These are phyloP conservation scores for Nemurella pictetii DNA, from an alignment of 2,888 invertebrate genomes.

Conservation along the genomic window DNA sequence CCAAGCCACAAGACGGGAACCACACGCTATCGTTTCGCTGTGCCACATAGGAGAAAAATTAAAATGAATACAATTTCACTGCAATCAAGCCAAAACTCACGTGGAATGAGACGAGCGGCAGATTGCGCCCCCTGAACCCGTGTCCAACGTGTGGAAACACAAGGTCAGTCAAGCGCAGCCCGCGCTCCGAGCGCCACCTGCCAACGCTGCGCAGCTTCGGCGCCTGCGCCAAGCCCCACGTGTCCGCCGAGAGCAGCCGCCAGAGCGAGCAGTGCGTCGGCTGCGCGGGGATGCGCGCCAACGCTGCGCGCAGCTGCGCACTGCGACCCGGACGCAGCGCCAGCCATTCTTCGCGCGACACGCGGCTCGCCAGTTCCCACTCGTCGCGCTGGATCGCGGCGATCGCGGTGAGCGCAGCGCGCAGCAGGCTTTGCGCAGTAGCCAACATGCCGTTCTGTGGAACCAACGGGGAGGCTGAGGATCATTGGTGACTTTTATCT, in stretches of 20 bases:
- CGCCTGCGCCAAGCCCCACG: constrained; percentile 55
- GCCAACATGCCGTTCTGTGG: constrained; percentile 68
- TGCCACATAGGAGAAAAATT: background rate
- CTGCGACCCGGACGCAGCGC: constrained; percentile 70
- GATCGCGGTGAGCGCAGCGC: constrained; percentile 68
- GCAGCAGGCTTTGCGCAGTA: constrained; percentile 68
- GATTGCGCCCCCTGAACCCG: constrained; percentile 72
- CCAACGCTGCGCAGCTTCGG: constrained; percentile 62
- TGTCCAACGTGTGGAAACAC: constrained; percentile 79
- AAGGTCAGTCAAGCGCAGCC: constrained; percentile 66
- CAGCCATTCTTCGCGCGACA: constrained; percentile 86
- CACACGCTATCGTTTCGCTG: background rate
- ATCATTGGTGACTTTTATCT: too few relatives aligned
- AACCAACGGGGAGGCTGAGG: background rate
- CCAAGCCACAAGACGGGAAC: too few relatives aligned
- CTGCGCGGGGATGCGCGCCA: constrained; percentile 63
- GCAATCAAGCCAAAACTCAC: constrained; percentile 59
- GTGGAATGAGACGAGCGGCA: constrained; percentile 77
- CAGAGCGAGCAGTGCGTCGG: constrained; percentile 63
- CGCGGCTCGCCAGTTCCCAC: constrained; percentile 69
- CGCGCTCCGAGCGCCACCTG: constrained; percentile 73
- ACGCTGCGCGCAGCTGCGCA: constrained; percentile 65
- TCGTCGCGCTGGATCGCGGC: constrained; percentile 71
- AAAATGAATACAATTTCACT: background rate
- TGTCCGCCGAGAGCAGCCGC: constrained; percentile 60